phyloP scores from a whole-genome alignment of 30 jellyfish, hydroid and myxozoan genomes.

The Pelagia noctiluca region DNA sequence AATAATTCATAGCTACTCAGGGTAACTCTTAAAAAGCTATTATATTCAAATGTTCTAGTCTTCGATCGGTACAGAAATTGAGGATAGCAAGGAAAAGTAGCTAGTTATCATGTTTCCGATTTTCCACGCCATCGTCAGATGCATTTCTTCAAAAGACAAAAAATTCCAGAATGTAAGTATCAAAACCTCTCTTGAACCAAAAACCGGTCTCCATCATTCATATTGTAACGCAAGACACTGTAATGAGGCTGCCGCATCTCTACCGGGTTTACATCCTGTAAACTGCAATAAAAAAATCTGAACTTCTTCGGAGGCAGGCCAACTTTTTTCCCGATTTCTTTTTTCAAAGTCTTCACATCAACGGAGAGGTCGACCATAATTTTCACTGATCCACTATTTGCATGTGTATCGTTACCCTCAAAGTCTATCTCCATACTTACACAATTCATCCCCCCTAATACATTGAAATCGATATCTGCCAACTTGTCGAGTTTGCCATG shows the following conservation, averaged over 20 bases:
- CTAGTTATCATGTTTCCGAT: no score
- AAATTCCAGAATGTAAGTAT: no score
- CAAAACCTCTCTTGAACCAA: slow-evolving; percentile 31
- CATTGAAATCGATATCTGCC: slow-evolving; percentile 85
- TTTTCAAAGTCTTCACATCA: slow-evolving; percentile 9
- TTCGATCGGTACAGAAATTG: no score
- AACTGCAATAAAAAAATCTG: slow-evolving; percentile 27
- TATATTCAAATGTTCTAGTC: no score
- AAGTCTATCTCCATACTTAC: slow-evolving; percentile 12
- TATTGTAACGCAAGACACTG: slow-evolving; percentile 15
- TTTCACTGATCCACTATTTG: slow-evolving; percentile 31
- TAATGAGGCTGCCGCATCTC: slow-evolving; percentile 29
- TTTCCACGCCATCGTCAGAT: no score
- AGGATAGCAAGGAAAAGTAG: no score
- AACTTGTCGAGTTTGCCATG: slow-evolving; percentile 80
- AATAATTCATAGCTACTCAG: no score
- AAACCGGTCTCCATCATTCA: slow-evolving; percentile 69
- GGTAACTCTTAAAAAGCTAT: no score
- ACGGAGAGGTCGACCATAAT: slow-evolving; percentile 48
- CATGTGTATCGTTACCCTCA: no score
- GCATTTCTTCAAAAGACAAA: no score
- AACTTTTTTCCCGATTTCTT: slow-evolving; percentile 26
- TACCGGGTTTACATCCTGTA: no score
- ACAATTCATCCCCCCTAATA: slow-evolving; percentile 20
- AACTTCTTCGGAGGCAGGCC: slow-evolving; percentile 48